Base-by-base conservation (phyloP, 2,797 vertebrate genomes). In the Diplodus puntazzo region DNA sequence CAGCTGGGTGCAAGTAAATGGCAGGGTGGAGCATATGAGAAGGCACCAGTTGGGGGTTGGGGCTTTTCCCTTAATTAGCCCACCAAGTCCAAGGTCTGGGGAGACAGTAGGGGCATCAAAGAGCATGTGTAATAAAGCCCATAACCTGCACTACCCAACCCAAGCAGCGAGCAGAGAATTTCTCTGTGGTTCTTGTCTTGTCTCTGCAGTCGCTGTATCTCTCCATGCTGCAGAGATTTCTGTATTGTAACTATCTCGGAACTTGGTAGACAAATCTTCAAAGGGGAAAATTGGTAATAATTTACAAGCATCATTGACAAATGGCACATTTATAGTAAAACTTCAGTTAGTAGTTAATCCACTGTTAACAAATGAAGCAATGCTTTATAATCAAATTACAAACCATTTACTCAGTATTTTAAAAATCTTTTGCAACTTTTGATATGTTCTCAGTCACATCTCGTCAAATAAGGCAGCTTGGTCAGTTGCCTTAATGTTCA, bases 41-140 rank as follows among this genome's bases (percentile, higher is more conserved):
- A 83, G 75, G 48, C 52, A 65, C 70, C 63, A 54, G 43, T 57
- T 0, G 52, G 80, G 71, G 72, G 66, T 34, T 61, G 46, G 72
- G 68, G 69, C 75, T 87, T 77, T 91, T 82, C 43, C 49, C 58
- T 81, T 86, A 91, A 92, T 92, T 90, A 88, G 57, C 59, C 68
- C 39, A 59, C 72, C 61, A 78, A 74, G 53, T 81, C 59, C 10
- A 11, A 65, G 27, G 48, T 87, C 65, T 59, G 69, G 81, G 46
- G 63, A 88, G 71, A 77, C 42, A 69, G 27, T 67, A 70, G 43
- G 45, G 43, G 69, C 75, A 88, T 90, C 80, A 89, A 92, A 89
- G 82, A 83, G 83, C 80, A 87, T 87, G 73, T 80, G 45, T 58
- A 85, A 88, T 77, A 72, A 84, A 77, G 58, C 65, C 52, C 49